Conservation (phyloP, 92 coral and sea anemone species). For the Zoanthus sociatus region DNA sequence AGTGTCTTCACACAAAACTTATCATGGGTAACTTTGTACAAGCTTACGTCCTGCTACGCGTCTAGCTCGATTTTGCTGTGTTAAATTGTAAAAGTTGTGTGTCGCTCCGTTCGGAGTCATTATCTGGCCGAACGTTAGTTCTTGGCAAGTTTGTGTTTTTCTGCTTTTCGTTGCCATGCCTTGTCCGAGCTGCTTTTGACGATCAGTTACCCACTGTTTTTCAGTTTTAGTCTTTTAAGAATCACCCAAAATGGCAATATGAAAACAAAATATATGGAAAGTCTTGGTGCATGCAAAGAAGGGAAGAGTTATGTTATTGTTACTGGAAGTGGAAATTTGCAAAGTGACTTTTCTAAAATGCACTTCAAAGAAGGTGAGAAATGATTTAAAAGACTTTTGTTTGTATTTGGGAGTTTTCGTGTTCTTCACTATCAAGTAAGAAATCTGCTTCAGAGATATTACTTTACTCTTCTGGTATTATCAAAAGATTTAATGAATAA, state of each 20-base stretch:
- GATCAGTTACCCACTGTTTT: not conserved
- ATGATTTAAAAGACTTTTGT: not conserved
- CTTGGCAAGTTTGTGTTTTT: not conserved
- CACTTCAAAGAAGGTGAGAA: not conserved
- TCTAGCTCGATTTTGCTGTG: conserved; percentile 1
- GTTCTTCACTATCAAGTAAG: not conserved
- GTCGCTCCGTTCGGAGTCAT: not conserved
- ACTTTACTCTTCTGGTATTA: not conserved
- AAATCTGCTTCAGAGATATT: conserved; percentile 11
- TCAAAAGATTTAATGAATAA: conserved; percentile 13
- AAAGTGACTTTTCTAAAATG: no score
- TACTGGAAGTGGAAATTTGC: no score
- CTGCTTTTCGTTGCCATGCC: not conserved
- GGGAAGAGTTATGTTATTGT: no score
- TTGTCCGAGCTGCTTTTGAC: not conserved
- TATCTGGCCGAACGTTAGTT: not conserved
- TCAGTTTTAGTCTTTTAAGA: no score
- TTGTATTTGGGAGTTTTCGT: not conserved
- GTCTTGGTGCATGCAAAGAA: no score
- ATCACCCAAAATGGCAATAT: no score
- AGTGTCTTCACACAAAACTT: not conserved
- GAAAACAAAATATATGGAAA: no score
- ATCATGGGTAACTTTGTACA: not conserved
- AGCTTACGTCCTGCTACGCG: conserved; percentile 25
- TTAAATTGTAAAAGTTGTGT: not conserved